Evolutionary conservation across 2,888 invertebrate species (phyloP).

Genomic region (Cinara cedri): DNA sequence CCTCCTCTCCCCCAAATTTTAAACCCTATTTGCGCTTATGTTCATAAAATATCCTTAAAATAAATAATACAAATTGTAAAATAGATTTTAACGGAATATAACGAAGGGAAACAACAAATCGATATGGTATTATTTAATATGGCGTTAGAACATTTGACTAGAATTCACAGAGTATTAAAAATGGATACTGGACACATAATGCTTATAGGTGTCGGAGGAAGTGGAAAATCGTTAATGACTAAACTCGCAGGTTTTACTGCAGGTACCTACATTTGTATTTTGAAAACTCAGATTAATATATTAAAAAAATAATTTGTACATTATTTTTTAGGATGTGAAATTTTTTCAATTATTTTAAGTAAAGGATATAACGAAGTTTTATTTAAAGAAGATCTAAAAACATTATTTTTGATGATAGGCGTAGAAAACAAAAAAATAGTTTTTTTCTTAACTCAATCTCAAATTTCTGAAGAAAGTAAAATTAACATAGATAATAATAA

Average conservation of each 20-base stretch:
- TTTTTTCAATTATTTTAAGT: conserved; percentile 66
- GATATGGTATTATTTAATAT: conserved; percentile 88
- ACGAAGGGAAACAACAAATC: conserved; percentile 74
- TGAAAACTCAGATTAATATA: background rate
- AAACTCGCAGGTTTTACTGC: conserved; percentile 84
- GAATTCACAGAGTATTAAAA: conserved; percentile 83
- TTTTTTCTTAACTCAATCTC: conserved; percentile 45
- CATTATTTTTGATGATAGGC: conserved; percentile 77
- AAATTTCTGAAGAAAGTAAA: conserved; percentile 53
- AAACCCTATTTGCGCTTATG: background rate
- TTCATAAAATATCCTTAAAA: background rate
- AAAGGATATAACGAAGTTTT: conserved; percentile 82
- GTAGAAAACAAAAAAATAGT: conserved; percentile 64
- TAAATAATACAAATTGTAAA: background rate
- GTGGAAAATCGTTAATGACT: conserved; percentile 84
- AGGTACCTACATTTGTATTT: conserved; percentile 63
- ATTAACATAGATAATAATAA: background rate
- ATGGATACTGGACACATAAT: conserved; percentile 84
- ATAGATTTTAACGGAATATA: conserved; percentile 84
- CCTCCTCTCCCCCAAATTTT: too few relatives aligned
- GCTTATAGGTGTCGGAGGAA: conserved; percentile 87
- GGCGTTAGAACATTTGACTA: conserved; percentile 86
- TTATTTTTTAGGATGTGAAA: conserved; percentile 43
- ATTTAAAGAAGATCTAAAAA: conserved; percentile 87
- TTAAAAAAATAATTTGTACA: too few relatives aligned